Evolutionary conservation across 1,140 invertebrate species (phyloP).

Genomic region (Lepidurus packardi): DNA sequence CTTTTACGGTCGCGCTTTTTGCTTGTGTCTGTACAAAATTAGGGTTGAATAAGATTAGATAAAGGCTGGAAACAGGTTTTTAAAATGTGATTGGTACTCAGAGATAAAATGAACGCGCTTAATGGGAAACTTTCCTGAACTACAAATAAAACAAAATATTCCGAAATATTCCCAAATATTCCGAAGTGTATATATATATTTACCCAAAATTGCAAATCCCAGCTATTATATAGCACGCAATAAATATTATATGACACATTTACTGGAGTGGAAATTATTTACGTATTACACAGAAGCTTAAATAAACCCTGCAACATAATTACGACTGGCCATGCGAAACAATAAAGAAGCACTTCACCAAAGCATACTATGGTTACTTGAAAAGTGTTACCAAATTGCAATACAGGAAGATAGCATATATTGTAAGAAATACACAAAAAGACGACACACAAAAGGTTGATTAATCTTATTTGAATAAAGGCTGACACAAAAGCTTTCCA

Average conservation of each 20-base stretch:
- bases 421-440: not conserved
- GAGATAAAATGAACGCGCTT: no score
- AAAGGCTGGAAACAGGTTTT: not conserved
- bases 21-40: not conserved
- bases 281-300: not conserved
- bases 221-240: not conserved
- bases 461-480: no score
- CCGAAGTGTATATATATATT: not conserved
- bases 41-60: not conserved
- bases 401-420: not conserved
- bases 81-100: no score
- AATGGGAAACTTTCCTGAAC: no score
- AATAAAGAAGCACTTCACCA: not conserved
- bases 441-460: not conserved
- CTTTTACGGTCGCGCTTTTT: not conserved
- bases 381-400: not conserved
- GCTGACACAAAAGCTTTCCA: not conserved
- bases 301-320: not conserved
- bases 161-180: no score
- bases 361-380: not conserved
- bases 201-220: no score
- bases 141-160: not conserved
- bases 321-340: not conserved
- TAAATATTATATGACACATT: not conserved
- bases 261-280: not conserved